phyloP scores from a whole-genome alignment of 2,888 invertebrate genomes.

The Ennomos quercinarius region DNA sequence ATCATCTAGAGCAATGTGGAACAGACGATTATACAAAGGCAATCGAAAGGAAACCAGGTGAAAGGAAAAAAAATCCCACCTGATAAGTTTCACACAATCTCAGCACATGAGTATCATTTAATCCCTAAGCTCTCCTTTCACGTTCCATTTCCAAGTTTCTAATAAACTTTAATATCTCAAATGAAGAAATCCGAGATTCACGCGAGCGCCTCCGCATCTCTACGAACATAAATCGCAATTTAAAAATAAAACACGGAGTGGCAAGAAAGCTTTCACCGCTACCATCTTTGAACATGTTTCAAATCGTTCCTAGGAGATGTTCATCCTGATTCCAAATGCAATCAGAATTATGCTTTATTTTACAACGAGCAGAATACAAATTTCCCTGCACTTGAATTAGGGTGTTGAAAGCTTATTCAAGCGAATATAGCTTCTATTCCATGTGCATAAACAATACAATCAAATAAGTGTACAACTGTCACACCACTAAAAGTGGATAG shows the following conservation, averaged over 20 bases:
- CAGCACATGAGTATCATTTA: constrained; percentile 26
- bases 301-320: constrained; percentile 73
- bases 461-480: constrained; percentile 48
- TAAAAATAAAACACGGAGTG: constrained; percentile 75
- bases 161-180: constrained; percentile 52
- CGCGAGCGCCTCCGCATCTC: constrained; percentile 53
- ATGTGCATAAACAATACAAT: constrained; percentile 43
- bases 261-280: constrained; percentile 76
- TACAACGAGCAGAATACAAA: constrained; percentile 17
- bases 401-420: constrained; percentile 35
- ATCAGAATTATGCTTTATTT: constrained; percentile 48
- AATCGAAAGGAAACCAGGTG: too few relatives aligned
- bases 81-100: constrained; percentile 13
- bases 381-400: constrained; percentile 21
- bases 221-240: constrained; percentile 72
- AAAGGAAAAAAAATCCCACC: not conserved
- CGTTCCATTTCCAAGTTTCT: constrained; percentile 51
- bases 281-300: constrained; percentile 74
- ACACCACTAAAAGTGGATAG: constrained; percentile 59
- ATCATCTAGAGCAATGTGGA: too few relatives aligned
- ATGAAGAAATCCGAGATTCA: constrained; percentile 47
- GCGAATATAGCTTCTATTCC: constrained; percentile 43
- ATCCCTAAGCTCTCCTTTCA: constrained; percentile 37
- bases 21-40: too few relatives aligned
- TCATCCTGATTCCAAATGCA: constrained; percentile 28